Evolutionary conservation across 1,140 invertebrate genomes (phyloP).

Genomic region (Frieseomelitta varia): DNA sequence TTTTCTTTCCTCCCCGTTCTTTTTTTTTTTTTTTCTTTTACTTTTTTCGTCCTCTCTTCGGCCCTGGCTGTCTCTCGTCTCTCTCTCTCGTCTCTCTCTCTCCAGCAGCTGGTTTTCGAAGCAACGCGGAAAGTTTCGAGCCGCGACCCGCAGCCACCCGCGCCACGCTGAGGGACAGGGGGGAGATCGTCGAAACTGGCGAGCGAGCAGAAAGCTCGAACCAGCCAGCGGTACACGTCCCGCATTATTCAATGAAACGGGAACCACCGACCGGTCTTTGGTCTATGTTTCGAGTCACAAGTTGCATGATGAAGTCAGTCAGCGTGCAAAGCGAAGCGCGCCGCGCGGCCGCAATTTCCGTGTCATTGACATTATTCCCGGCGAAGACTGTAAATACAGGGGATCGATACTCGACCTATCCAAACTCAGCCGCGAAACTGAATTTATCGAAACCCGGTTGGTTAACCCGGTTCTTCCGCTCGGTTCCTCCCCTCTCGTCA

Average conservation of each 20-base stretch:
- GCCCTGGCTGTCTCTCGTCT: not conserved
- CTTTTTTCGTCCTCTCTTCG: not conserved
- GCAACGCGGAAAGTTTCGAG: conserved; percentile 5
- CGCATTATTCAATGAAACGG: conserved; percentile 27
- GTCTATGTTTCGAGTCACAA: not conserved
- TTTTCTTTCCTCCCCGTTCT: not conserved
- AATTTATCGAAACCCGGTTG: conserved; percentile 50
- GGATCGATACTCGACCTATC: conserved; percentile 44
- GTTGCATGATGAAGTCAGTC: conserved; percentile 28
- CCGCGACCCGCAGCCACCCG: no score
- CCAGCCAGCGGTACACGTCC: not conserved
- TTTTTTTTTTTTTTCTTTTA: not conserved
- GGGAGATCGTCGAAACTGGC: not conserved
- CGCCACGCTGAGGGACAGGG: no score
- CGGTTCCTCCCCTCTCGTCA: not conserved
- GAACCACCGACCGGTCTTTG: not conserved
- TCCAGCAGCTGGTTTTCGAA: not conserved
- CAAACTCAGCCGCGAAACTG: not conserved
- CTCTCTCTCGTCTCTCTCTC: not conserved
- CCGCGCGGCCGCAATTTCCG: conserved; percentile 34
- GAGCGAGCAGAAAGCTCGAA: not conserved
- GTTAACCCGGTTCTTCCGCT: not conserved
- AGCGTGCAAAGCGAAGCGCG: not conserved
- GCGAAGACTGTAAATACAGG: conserved; percentile 39
- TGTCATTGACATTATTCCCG: conserved; percentile 51